Evolutionary conservation across 2,888 invertebrate species (phyloP), one percentile per base, ranked within the genome.

Genomic region (Cephus nigrinus): DNA sequence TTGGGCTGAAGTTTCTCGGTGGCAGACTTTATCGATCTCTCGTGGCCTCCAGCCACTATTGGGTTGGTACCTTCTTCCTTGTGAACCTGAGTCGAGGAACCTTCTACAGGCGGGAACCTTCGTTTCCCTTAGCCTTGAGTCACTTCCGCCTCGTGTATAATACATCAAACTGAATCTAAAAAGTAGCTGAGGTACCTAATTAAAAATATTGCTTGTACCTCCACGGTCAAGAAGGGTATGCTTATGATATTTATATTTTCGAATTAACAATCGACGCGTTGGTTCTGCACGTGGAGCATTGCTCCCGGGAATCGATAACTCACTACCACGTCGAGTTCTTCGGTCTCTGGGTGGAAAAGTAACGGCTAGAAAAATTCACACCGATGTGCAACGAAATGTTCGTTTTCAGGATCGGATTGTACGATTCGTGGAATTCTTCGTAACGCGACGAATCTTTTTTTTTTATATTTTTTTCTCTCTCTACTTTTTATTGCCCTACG

Each of bases 61-160:
- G 35, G 35, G 35, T 75, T 75, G 83, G 83, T 86, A 82, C 86
- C 85, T 84, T 85, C 84, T 84, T 85, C 84, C 83, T 84, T 84
- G 80, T 33, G 71, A 55, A 55, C 55, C 23, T 55, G 23, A 55
- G 55, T 55, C 23, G 23, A 55, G 23, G 55, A 55, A 55, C 40
- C 40, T 40, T 40, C 40, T 15, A 40, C 40, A 40, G 15, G 40
- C 40, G 40, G 15, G 40, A 40, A 40, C 55, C 23, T 55, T 23
- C 55, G 55, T 55, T 15, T 9, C 55, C 55, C 23, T 55, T 55
- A 55, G 55, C 23, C 55, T 55, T 55, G 55, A 55, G 55, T 55
- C 55, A 55, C 55, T 55, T 55, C 55, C 55, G 55, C 55, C 23
- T 55, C 55, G 55, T 23, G 23, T 55, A 55, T 55, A 55, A 55